Conservation (phyloP, 2,888 invertebrate genomes). For the Phengaris arion region DNA sequence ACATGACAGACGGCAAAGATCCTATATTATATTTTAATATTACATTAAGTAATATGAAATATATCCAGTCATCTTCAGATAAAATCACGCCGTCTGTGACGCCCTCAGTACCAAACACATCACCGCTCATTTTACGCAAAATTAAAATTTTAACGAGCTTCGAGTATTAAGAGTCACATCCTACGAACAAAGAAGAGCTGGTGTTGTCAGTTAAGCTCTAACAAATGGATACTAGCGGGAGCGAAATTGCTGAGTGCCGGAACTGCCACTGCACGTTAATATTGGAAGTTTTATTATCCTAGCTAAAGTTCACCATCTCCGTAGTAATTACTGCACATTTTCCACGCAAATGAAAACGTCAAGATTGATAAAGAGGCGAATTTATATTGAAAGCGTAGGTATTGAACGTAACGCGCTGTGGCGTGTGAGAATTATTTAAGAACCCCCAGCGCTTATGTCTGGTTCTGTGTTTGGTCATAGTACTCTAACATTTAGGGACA, state of each 20-base stretch:
- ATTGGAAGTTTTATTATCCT: slow-evolving; percentile 42
- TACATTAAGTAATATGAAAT: no score
- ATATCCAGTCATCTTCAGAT: no score
- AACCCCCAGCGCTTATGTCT: not conserved
- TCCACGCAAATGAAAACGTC: slow-evolving; percentile 30
- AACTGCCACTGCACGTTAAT: slow-evolving; percentile 43
- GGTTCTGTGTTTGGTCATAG: not conserved
- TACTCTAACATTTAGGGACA: not conserved
- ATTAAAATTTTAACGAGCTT: slow-evolving; percentile 19
- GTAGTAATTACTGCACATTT: slow-evolving; percentile 38
- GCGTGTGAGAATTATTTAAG: not conserved
- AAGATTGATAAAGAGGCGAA: slow-evolving; percentile 27
- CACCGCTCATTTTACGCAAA: slow-evolving; percentile 11
- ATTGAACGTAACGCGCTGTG: not conserved
- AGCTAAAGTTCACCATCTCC: slow-evolving; percentile 39
- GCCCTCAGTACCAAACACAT: not conserved
- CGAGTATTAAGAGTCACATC: not conserved
- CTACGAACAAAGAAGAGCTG: slow-evolving; percentile 14
- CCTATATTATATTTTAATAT: no score
- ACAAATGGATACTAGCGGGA: slow-evolving; percentile 38
- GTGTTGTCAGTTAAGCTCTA: slow-evolving; percentile 33
- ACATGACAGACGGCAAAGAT: no score
- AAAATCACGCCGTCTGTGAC: no score
- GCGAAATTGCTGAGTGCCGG: slow-evolving; percentile 39
- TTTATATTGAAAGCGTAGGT: slow-evolving; percentile 5